Evolutionary conservation across 1,140 invertebrate genomes (phyloP), one percentile per base, ranked within the genome.

Genomic region (Aradophagus sp.): DNA sequence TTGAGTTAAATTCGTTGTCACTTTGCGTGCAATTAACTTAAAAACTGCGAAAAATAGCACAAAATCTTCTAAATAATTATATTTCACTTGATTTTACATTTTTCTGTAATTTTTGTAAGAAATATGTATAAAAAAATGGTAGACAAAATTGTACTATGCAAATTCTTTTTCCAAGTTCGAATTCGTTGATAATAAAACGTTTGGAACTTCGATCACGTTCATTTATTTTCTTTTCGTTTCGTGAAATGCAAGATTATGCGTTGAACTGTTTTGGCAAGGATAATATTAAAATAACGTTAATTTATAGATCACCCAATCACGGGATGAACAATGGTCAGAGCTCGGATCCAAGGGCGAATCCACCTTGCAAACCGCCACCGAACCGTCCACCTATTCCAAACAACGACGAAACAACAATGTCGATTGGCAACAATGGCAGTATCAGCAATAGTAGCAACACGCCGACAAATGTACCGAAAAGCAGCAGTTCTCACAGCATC

Each of bases 391-490:
- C 78, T 29, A 66, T 78, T 38, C 77, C 80, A 45, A 79, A 74
- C 55, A 74, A 77, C 59, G 76, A 82, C 15, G 76, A 78, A 15
- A 31, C 69, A 19, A 72, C 65, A 14, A n/a, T n/a, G n/a, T 58
- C 58, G 38, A 55, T 27, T 41, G 58, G 20, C 10, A 69, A 69
- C 23, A 78, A 70, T 59, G 67, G 53, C 32, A 75, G 66, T 19
- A 61, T 8, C 17, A 79, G 55, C 56, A 74, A 74, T 41, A 77
- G 59, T 17, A 73, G 56, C 63, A 69, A 68, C 42, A 78, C 76
- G 2, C 73, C 77, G 5, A 76, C 73, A 36, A 84, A 82, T 50
- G 66, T 83, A 16, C 76, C 80, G 23, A 79, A 81, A 66, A 83
- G 81, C 47, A 78, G 76, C 55, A 79, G 79, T 36, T 66, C 76